Evolutionary conservation across 2,113 vertebrate species (phyloP).

Genomic region (Cyanoderma ruficeps): DNA sequence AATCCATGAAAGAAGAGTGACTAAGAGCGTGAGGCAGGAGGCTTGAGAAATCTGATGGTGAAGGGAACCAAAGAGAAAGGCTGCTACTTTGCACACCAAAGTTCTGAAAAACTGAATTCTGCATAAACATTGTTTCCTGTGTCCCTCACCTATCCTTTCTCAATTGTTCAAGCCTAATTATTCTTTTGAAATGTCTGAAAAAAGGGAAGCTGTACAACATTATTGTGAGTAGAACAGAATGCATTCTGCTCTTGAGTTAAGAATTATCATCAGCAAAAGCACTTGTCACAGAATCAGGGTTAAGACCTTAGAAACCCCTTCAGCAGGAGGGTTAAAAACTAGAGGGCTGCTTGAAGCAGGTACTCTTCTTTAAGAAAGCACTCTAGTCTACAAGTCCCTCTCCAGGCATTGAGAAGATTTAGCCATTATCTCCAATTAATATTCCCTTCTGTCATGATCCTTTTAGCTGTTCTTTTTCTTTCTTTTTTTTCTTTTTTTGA

Average conservation of each 20-base stretch:
- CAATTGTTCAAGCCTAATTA: not conserved
- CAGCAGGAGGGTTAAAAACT: not conserved
- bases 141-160: not conserved
- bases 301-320: not conserved
- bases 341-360: not conserved
- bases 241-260: not conserved
- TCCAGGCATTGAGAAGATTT: not conserved
- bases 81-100: not conserved
- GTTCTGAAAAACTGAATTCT: not conserved
- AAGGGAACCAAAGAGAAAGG: not conserved
- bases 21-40: not conserved
- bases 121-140: not conserved
- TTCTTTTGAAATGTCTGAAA: not conserved
- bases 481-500: not conserved
- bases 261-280: slow-evolving; percentile 19
- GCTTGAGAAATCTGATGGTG: not conserved
- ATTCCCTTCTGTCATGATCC: not conserved
- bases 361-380: slow-evolving; percentile 7
- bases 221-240: not conserved
- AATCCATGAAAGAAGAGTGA: not conserved
- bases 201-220: not conserved
- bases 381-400: not conserved
- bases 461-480: not conserved
- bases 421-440: not conserved
- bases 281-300: slow-evolving; percentile 22